These are phyloP conservation scores for Ligdia adustata DNA, from an alignment of 2,888 invertebrate species.

Conservation along the genomic window DNA sequence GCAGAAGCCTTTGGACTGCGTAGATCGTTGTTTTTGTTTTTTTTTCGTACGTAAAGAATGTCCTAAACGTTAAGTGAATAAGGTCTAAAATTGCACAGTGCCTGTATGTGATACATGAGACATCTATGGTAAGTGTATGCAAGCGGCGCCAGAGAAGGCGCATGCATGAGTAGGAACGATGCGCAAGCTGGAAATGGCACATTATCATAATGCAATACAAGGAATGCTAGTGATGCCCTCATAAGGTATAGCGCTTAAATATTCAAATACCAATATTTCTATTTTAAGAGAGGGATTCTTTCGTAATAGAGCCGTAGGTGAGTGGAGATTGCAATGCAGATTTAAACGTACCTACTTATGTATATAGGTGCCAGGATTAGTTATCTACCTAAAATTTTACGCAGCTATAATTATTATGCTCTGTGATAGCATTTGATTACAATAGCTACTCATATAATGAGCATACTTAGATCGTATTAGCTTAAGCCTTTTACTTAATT, in stretches of 20 bases:
- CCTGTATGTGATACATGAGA: constrained; percentile 26
- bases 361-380: too few species aligned
- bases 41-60: background rate
- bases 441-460: too few species aligned
- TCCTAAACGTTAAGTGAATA: constrained; percentile 22
- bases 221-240: constrained; percentile 72
- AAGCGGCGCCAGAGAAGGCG: constrained; percentile 64
- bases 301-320: constrained; percentile 41
- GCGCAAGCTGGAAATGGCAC: constrained; percentile 74
- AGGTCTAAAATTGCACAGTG: constrained; percentile 31
- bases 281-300: constrained; percentile 50
- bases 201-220: constrained; percentile 78
- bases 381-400: too few species aligned
- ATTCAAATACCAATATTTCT: constrained; percentile 56
- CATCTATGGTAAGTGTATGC: constrained; percentile 32
- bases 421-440: too few species aligned
- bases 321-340: constrained; percentile 12
- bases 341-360: too few species aligned
- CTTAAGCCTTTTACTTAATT: too few species aligned
- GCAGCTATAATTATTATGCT: too few species aligned
- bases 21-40: constrained; percentile 32
- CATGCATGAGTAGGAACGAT: constrained; percentile 58
- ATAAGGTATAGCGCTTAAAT: constrained; percentile 59
- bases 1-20: constrained; percentile 36
- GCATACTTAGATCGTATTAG: too few species aligned